These are phyloP conservation scores for Ammodytes dubius DNA, from an alignment of 2,113 vertebrate genomes.

Conservation along the genomic window DNA sequence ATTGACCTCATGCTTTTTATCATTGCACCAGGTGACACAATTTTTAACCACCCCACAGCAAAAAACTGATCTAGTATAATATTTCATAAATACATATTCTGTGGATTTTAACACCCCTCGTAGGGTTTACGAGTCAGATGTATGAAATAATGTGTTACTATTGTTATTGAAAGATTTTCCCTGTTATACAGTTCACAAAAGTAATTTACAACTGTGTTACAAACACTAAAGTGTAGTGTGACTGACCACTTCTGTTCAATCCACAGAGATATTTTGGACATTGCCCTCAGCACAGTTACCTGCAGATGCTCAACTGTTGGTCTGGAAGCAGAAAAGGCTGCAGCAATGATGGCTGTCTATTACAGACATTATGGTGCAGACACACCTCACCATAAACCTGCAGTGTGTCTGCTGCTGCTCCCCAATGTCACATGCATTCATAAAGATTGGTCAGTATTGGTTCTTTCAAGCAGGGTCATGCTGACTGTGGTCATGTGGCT, in stretches of 20 bases:
- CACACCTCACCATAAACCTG: slow-evolving; percentile 5
- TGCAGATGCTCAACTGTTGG: neutral
- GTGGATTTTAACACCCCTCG: too few species aligned
- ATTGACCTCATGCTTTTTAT: too few species aligned
- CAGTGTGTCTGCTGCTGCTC: neutral
- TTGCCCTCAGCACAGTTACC: neutral
- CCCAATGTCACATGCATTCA: slow-evolving; percentile 6
- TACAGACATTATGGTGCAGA: neutral
- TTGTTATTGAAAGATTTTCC: neutral
- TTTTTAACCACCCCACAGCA: too few species aligned
- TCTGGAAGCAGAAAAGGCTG: too few species aligned
- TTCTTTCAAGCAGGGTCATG: neutral
- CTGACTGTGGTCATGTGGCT: too few species aligned
- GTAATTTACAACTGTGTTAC: neutral
- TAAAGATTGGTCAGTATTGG: neutral
- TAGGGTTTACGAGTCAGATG: neutral
- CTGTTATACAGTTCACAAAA: neutral
- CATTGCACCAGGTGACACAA: too few species aligned
- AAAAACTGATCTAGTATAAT: too few species aligned
- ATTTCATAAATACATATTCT: too few species aligned
- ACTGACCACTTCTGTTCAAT: too few species aligned
- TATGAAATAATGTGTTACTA: neutral
- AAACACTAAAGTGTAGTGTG: too few species aligned
- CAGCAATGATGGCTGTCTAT: neutral
- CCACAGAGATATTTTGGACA: neutral